Evolutionary conservation across 2,113 vertebrate species (phyloP).

Genomic region (Pygathrix nemaeus): DNA sequence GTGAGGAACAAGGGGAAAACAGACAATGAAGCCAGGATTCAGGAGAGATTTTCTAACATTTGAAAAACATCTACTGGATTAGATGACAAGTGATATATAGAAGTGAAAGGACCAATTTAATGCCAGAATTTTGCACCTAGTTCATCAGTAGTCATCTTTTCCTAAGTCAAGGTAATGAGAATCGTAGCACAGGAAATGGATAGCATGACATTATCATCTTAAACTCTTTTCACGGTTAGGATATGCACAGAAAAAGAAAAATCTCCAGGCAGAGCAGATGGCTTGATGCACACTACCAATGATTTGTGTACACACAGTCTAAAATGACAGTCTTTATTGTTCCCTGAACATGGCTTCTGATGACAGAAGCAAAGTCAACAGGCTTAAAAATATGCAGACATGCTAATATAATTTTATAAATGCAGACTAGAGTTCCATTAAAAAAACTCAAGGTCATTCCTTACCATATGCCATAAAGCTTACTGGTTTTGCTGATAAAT

Average conservation of each 20-base stretch:
- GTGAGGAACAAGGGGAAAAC: too few relatives aligned
- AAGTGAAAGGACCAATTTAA: not conserved
- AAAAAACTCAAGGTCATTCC: conserved; percentile 47
- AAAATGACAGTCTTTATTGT: conserved; percentile 49
- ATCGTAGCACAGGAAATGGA: not conserved
- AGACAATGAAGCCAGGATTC: not conserved
- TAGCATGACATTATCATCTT: not conserved
- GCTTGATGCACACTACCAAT: not conserved
- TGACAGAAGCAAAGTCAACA: conserved; percentile 55
- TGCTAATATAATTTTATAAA: conserved; percentile 59
- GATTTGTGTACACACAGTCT: conserved; percentile 53
- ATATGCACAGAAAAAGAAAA: not conserved
- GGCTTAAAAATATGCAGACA: conserved; percentile 64
- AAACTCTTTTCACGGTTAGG: not conserved
- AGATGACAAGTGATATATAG: not conserved
- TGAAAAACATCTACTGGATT: not conserved
- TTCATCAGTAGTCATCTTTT: conserved; percentile 21
- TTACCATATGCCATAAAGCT: conserved; percentile 49
- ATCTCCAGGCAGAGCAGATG: not conserved
- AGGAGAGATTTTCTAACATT: not conserved
- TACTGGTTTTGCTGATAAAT: conserved; percentile 55
- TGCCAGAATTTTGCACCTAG: not conserved
- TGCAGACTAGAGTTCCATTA: conserved; percentile 36
- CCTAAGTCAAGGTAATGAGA: not conserved
- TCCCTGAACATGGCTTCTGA: conserved; percentile 18